Evolutionary conservation across 2,797 vertebrate species (phyloP).

Genomic region (Centropyge bicolor): DNA sequence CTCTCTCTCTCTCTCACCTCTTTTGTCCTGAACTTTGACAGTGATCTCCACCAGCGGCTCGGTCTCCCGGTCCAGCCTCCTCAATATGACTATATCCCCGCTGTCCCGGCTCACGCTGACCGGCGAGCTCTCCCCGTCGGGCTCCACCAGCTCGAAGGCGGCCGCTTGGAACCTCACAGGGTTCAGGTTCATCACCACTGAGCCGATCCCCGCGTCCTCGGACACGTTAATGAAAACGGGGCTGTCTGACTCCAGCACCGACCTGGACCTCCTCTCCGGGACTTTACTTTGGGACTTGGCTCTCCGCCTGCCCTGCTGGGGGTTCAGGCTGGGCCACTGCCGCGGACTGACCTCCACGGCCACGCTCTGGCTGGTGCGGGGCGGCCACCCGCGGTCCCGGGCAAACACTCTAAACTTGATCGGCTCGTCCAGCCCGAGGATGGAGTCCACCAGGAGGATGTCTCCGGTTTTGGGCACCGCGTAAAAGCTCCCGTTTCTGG

Average conservation of each 20-base stretch:
- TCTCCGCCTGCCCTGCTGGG: constrained; percentile 11
- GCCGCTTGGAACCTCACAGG: constrained; percentile 83
- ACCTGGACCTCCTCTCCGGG: constrained; percentile 73
- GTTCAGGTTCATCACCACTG: constrained; percentile 85
- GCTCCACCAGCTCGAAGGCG: constrained; percentile 86
- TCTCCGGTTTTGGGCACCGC: constrained; percentile 92
- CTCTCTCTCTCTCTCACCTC: constrained; percentile 74
- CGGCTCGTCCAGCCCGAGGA: constrained; percentile 85
- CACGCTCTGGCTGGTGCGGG: constrained; percentile 85
- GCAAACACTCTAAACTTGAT: constrained; percentile 88
- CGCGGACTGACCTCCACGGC: constrained; percentile 86
- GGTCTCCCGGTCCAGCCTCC: constrained; percentile 88
- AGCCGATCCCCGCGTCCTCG: constrained; percentile 88
- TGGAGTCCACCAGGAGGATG: constrained; percentile 90
- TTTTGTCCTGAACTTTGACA: constrained; percentile 86
- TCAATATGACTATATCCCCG: constrained; percentile 87
- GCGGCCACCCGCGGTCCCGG: constrained; percentile 88
- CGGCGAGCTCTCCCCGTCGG: constrained; percentile 82
- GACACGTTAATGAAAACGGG: constrained; percentile 85
- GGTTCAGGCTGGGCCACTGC: constrained; percentile 63
- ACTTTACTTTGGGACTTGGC: constrained; percentile 17
- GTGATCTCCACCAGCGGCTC: constrained; percentile 85
- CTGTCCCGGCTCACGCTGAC: constrained; percentile 86
- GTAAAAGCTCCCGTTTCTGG: constrained; percentile 89
- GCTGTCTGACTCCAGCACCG: constrained; percentile 72